Percentiles rank a stretch among this genome's conserved stretches.
These are phyloP conservation scores for Drosophila leonis DNA, from an alignment of 2,888 invertebrate genomes.

Conservation along the genomic window DNA sequence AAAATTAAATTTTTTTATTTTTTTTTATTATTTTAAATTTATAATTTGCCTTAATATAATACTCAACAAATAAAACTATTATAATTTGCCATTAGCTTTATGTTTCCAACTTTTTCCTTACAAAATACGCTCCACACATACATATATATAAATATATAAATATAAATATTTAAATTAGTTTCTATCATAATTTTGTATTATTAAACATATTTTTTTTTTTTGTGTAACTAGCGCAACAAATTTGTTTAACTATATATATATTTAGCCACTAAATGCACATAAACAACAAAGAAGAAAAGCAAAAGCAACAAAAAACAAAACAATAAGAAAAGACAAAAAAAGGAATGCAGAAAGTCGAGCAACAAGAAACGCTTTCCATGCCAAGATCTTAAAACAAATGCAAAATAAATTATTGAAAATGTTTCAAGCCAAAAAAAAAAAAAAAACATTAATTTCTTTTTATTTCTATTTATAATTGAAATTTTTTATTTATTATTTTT, in stretches of 20 bases:
- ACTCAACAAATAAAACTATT: conserved; percentile 40
- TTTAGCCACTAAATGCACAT: conserved; percentile 23
- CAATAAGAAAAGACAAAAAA: conserved; percentile 4
- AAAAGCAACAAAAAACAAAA: conserved; percentile 11
- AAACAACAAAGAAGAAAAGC: conserved; percentile 2
- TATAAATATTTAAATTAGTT: conserved; percentile 14
- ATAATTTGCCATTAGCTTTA: conserved; percentile 52
- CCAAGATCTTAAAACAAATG: conserved; percentile 39
- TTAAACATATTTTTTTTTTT: conserved; percentile 30
- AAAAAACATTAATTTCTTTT: conserved; percentile 38
- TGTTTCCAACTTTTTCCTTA: conserved; percentile 27
- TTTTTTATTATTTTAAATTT: conserved; percentile 16
- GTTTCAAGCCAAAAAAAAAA: conserved; percentile 65
- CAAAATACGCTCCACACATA: neutral
- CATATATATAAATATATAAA: neutral
- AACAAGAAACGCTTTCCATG: conserved; percentile 18
- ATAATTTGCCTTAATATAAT: conserved; percentile 35
- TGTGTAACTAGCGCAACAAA: conserved; percentile 58
- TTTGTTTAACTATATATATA: conserved; percentile 48
- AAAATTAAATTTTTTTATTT: conserved; percentile 34
- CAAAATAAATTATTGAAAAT: conserved; percentile 72
- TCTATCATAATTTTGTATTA: conserved; percentile 12
- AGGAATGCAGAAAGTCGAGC: conserved; percentile 11
- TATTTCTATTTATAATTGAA: conserved; percentile 9
- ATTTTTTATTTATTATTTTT: conserved; percentile 15